Evolutionary conservation across 2,888 invertebrate genomes (phyloP), one percentile per base, ranked within the genome.

Genomic region (Seira ritae): DNA sequence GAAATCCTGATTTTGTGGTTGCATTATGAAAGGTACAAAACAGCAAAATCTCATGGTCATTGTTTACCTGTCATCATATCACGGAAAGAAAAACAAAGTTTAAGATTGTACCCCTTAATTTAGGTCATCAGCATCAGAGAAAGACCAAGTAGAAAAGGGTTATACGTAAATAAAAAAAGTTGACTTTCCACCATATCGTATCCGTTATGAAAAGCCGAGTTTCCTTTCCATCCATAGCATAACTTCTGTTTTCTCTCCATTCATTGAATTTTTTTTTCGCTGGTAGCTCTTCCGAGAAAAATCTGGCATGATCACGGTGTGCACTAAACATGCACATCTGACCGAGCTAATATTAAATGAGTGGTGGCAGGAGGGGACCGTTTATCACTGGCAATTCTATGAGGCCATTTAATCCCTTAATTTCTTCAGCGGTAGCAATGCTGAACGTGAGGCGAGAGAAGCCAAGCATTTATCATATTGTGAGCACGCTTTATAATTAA

Each of bases 381-480:
- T 70, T 70, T 50, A 70, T 70, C 70, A 70, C 50, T 4, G 46
- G 46, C 37, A 70, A 50, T 55, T 55, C 8, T 70, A 42, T 67
- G 22, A 70, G 46, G 46, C 17, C 70, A 70, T 19, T 70, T 70
- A 70, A 70, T 70, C 70, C 70, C 70, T 70, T 22, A 42, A 70
- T 55, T 55, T 55, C 55, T 55, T 55, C 55, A 55, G 17, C 31
- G 12, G 15, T 15, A 55, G 17, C 31, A 55, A 17, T 15, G 55
- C 55, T 3, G 15, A 55, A 55, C 3, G 55, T 15, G 55, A 55
- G 55, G 55, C 55, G 17, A 12, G 55, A 55, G 6, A 3, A 55
- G 55, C 12, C 55, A 55, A 55, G 55, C 55, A 55, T 55, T 55
- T 17, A 55, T 55, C 17, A 55, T 55, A 8, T 55, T 17, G 55